Base-by-base conservation (phyloP, 2,888 invertebrate species). In the Xylocampa areola region DNA sequence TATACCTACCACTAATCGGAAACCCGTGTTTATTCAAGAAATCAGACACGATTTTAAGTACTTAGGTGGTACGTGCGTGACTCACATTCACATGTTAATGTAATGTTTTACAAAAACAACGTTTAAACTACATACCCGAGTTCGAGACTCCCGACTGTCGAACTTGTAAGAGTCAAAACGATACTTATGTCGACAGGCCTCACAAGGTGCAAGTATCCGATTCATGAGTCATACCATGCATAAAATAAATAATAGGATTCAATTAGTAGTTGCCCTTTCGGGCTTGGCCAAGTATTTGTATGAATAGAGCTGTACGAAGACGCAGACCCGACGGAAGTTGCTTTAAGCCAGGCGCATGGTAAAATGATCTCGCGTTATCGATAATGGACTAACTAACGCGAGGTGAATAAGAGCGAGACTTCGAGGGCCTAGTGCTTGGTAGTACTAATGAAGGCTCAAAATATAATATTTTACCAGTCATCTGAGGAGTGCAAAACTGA, bases 271-370 rank as follows among this genome's bases (percentile, higher is more conserved):
- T 71, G 79, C 78, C 82, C 81, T 80, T 83, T 86, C 81, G 78
- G 81, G 79, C 77, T 79, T 70, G 83, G 80, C 75, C 83, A 80
- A 85, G 82, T 81, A 79, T 70, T 80, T 76, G 76, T 77, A 75
- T 79, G 82, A 88, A 89, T 87, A 89, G 89, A 90, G 88, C 86
- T 86, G 73, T 64, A 64, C 59, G 70, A 76, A 84, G 85, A 83
- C 73, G 66, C 74, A 65, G 69, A 73, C 71, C 67, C 79, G 77
- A 74, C 87, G 88, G 88, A 90, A 85, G 88, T 88, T 67, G 71
- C 88, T 87, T 82, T 87, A 87, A 82, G 57, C 68, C 51, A 49
- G 53, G 47, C n/a, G 43, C 49, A 55, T 32, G 23, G 30, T 33
- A 41, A 52, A 36, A 60, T 40, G 45, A 54, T 40, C 71, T 65